These are phyloP conservation scores for Salvator merianae DNA, from an alignment of 2,113 vertebrate genomes.

Conservation along the genomic window DNA sequence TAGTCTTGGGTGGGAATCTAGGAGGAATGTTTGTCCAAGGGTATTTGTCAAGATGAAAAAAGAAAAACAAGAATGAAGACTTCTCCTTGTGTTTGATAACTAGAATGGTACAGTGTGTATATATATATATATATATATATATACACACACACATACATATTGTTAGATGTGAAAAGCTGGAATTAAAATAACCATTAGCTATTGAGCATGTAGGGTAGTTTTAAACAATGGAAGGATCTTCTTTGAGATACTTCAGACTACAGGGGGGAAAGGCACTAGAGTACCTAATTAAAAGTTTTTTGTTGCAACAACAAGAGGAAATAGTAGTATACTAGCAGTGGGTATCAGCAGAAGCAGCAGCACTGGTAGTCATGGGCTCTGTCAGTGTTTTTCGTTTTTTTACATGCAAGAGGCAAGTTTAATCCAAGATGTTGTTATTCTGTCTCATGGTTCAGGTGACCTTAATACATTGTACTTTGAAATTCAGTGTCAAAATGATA, in stretches of 20 bases:
- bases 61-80: conserved; percentile 15
- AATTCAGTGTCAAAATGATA: neutral
- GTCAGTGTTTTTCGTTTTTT: too few relatives aligned
- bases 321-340: too few relatives aligned
- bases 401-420: too few relatives aligned
- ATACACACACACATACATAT: too few relatives aligned
- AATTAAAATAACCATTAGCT: neutral
- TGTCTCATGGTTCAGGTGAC: neutral
- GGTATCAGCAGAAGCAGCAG: too few relatives aligned
- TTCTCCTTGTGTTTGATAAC: neutral
- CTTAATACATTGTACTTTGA: neutral
- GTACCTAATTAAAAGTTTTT: too few relatives aligned
- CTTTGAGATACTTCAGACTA: neutral
- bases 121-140: too few relatives aligned
- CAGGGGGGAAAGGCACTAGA: neutral
- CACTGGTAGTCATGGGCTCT: too few relatives aligned
- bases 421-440: neutral
- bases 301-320: too few relatives aligned
- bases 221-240: neutral
- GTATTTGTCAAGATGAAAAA: conserved; percentile 25
- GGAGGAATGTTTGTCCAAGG: conserved; percentile 55
- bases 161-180: neutral
- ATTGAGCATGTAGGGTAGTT: neutral
- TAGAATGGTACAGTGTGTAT: neutral
- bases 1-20: conserved; percentile 39